Conservation (phyloP, 2,113 vertebrate genomes). For the Grus americana region DNA sequence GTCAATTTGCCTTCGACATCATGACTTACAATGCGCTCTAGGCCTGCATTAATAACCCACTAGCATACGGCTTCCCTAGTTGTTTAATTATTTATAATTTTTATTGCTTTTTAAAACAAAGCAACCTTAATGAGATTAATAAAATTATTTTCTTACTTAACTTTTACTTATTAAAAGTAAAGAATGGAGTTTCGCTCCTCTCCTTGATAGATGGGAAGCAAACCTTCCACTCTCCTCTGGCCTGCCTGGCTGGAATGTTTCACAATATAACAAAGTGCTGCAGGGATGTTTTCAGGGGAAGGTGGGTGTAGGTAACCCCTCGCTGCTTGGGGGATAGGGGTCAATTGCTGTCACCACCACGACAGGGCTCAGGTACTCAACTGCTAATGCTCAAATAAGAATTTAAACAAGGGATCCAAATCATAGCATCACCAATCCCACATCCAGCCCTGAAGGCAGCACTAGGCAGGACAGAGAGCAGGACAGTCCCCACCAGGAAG, state of each 20-base stretch:
- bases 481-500: accelerated
- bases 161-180: not conserved
- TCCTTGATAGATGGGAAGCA: not conserved
- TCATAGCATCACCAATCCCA: not conserved
- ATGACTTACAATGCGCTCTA: constrained; percentile 44
- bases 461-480: not conserved
- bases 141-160: constrained; percentile 50
- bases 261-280: accelerated
- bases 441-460: not conserved
- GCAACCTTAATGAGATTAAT: constrained; percentile 52
- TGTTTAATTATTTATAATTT: constrained; percentile 67
- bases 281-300: not conserved
- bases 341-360: not conserved
- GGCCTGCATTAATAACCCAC: constrained; percentile 61
- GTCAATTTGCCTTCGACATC: constrained; percentile 64
- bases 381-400: not conserved
- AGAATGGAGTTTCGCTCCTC: not conserved
- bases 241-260: not conserved
- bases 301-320: not conserved
- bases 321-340: accelerated
- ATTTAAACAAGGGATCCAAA: not conserved
- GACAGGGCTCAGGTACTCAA: not conserved
- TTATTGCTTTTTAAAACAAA: constrained; percentile 61
- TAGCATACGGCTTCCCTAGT: constrained; percentile 40
- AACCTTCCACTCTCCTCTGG: not conserved